Conservation (phyloP, 2,113 vertebrate genomes). For the Lanius collurio region DNA sequence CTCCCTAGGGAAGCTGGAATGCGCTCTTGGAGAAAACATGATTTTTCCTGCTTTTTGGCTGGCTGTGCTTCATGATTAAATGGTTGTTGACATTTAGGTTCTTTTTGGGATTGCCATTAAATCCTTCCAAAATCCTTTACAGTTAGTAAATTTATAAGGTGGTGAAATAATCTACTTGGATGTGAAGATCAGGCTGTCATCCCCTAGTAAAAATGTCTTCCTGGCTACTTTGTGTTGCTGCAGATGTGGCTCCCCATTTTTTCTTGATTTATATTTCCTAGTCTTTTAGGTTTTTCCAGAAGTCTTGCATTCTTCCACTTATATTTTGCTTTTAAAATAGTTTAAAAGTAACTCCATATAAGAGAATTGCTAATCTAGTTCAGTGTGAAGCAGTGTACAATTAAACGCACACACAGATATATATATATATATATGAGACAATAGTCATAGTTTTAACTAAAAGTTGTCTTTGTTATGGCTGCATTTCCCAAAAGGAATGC, state of each 20-base stretch:
- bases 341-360: not conserved
- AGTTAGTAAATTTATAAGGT: not conserved
- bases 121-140: not conserved
- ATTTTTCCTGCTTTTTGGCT: not conserved
- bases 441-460: not conserved
- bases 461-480: not conserved
- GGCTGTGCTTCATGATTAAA: not conserved
- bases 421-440: not conserved
- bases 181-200: not conserved
- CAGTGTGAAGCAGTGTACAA: not conserved
- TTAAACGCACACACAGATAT: not conserved
- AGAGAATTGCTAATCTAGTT: not conserved
- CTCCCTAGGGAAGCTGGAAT: not conserved
- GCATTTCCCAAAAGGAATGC: not conserved
- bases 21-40: not conserved
- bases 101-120: not conserved
- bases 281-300: not conserved
- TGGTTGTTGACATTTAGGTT: conserved; percentile 13
- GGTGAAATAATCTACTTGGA: not conserved
- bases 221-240: not conserved
- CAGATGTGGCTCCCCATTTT: not conserved
- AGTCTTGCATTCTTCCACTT: not conserved
- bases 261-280: not conserved
- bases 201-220: not conserved
- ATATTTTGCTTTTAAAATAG: not conserved